phyloP scores from a whole-genome alignment of 1,140 invertebrate genomes.

The Octopus bimaculoides region DNA sequence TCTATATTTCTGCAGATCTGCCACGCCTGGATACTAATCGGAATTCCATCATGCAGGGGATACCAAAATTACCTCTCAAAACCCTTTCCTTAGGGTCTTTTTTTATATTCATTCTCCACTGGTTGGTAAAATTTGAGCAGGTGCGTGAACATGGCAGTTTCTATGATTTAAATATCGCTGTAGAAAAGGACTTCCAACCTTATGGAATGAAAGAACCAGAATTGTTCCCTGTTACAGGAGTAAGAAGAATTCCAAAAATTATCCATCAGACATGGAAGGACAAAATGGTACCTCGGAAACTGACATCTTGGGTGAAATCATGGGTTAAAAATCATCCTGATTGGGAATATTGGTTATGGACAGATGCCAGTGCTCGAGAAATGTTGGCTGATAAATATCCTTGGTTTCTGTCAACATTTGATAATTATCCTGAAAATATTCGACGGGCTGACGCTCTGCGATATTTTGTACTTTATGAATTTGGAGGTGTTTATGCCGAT shows the following conservation, averaged over 20 bases:
- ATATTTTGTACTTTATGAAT: conserved; percentile 50
- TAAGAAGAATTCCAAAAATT: conserved; percentile 42
- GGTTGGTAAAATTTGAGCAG: conserved; percentile 41
- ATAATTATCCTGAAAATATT: conserved; percentile 44
- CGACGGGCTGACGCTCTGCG: conserved; percentile 46
- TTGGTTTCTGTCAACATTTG: conserved; percentile 39
- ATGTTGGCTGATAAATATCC: conserved; percentile 45
- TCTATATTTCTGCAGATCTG: not conserved
- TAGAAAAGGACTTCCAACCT: conserved; percentile 24
- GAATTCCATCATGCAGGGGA: not conserved
- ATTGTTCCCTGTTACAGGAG: conserved; percentile 31
- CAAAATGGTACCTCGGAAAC: conserved; percentile 40
- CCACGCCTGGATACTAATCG: not conserved
- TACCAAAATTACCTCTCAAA: conserved; percentile 23
- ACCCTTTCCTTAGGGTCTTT: conserved; percentile 22
- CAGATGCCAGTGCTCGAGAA: conserved; percentile 42
- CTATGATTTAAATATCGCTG: conserved; percentile 32
- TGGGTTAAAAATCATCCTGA: conserved; percentile 45
- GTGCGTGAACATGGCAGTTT: conserved; percentile 36
- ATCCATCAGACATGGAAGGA: conserved; percentile 55
- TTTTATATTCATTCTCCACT: conserved; percentile 31
- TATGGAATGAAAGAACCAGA: conserved; percentile 27
- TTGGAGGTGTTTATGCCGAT: conserved; percentile 51
- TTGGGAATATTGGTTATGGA: conserved; percentile 54
- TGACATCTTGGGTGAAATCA: conserved; percentile 41